Evolutionary conservation across 2,888 invertebrate species (phyloP), one percentile per base, ranked within the genome.

Genomic region (Orchesella flavescens): DNA sequence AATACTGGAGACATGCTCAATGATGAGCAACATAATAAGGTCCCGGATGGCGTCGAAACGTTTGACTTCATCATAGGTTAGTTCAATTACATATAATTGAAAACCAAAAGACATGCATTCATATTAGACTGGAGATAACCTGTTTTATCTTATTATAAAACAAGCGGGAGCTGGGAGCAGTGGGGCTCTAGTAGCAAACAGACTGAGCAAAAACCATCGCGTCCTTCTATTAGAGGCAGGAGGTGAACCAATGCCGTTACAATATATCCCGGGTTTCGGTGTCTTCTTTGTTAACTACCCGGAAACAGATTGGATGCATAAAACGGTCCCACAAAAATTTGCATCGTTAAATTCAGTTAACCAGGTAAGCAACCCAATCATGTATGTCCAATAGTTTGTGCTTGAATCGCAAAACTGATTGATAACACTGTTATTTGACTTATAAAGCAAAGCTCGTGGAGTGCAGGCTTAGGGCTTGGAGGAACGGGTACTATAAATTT

Each of bases 221-320:
- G 79, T 79, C 4, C 17, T 79, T 4, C 55, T 79, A 0, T 13
- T 79, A 21, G 79, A 80, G 23, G 80, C 80, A 13, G 80, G 80
- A 13, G 80, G 78, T n/a, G 78, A 78, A 10, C 77, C 79, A 23
- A 66, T 81, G 71, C 84, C 84, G 9, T 21, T 83, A 15, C 84
- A 84, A 24, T 74, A 44, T 13, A 80, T 86, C 34, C 84, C 86
- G 13, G 77, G 75, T 12, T 86, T 86, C 34, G 77, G 68, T 2
- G 7, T 83, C 5, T 86, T 86, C 17, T 53, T 83, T 5, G 21
- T 86, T 12, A 86, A 86, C 61, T 80, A 82, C 55, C 83, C 84
- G n/a, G 83, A 83, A 59, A 81, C 81, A 0, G 86, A 86, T 57
- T 84, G 82, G 81, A 75, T 76, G 84, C 69, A 84, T 24, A 68